Evolutionary conservation across 2,797 vertebrate species (phyloP), one percentile per base, ranked within the genome.

Genomic region (Hipposideros larvatus): DNA sequence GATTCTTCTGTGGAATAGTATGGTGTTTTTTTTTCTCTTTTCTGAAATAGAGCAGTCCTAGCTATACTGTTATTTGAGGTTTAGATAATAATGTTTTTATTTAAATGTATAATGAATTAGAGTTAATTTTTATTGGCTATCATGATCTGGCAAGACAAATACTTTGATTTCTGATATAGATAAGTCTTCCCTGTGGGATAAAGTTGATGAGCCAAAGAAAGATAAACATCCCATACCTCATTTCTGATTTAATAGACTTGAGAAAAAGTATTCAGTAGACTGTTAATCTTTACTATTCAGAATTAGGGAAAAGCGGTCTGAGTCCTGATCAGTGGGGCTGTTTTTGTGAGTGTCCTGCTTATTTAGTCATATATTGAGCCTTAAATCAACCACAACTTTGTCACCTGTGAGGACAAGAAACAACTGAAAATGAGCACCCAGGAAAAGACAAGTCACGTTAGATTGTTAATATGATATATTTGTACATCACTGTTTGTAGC

Each of bases 191-290:
- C 22, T 77, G 6, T 86, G 53, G 55, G 15, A 55, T 94, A 55
- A 94, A 90, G 26, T 73, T 85, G 19, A 87, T 95, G 51, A 85
- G 14, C 34, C 71, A 77, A 91, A 87, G n/a, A 95, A 73, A 61
- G 7, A n/a, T 18, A 84, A 31, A 61, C 43, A 61, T 51, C 34
- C 8, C 92, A 34, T 79, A 66, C 21, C 55, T 85, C 46, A 68
- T 41, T 68, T 92, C 77, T 59, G 18, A 94, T 53, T 95, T 93
- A 78, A 74, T 22, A 70, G 48, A 28, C 18, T 80, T 89, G 43
- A 94, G 14, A 55, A 86, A 90, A 82, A 57, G 2, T 53, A 31
- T 92, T 57, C 9, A 63, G 1, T 65, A 34, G 24, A 37, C 2
- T 66, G 21, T 43, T 73, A 41, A 46, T 82, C 71, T 70, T 71